Evolutionary conservation across 1,140 invertebrate species (phyloP).

Genomic region (Cyclargus thomasi): DNA sequence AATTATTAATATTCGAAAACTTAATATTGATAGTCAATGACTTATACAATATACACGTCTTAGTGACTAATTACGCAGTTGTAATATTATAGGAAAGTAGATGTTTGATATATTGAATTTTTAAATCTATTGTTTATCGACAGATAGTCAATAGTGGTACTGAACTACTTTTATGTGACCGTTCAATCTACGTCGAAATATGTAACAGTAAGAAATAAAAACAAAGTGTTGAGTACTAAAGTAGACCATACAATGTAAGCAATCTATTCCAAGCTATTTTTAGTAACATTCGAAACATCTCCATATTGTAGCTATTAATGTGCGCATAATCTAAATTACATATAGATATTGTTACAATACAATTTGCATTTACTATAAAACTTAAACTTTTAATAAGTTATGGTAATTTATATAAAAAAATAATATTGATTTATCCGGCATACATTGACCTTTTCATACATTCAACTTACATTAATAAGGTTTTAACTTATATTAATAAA

Average conservation of each 20-base stretch:
- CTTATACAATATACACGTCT: background rate
- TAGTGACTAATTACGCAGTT: background rate
- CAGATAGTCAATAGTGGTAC: background rate
- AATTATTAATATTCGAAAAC: too few species aligned
- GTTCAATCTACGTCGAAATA: background rate
- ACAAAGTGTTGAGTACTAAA: background rate
- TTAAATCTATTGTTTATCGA: background rate
- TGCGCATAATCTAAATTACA: background rate
- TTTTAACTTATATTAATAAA: background rate
- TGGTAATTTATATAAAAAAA: background rate
- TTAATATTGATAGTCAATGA: background rate
- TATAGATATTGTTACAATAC: background rate
- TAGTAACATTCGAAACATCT: background rate
- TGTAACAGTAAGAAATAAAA: background rate
- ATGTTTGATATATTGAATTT: background rate
- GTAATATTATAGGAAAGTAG: background rate
- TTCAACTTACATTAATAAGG: background rate
- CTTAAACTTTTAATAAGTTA: too few species aligned
- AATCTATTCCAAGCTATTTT: background rate
- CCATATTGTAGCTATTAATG: background rate
- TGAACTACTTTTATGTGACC: background rate
- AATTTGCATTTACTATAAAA: background rate
- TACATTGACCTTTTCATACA: background rate
- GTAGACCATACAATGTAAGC: background rate
- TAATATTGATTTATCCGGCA: background rate